Conservation (phyloP, 2,797 vertebrate genomes). For the Myotis pilosus region DNA sequence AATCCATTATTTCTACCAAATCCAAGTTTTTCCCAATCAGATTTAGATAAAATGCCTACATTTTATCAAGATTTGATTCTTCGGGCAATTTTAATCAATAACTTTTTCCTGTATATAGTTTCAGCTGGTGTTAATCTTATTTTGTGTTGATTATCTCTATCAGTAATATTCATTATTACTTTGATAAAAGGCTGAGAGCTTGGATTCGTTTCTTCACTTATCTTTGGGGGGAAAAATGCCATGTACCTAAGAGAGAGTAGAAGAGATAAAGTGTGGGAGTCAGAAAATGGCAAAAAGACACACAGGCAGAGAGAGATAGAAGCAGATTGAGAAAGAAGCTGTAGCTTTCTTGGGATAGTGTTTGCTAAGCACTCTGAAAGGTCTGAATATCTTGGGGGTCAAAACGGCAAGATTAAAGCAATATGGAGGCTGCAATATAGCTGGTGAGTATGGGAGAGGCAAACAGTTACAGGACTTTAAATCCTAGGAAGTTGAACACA, state of each 20-base stretch:
- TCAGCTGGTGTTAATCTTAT: neutral
- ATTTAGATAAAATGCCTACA: neutral
- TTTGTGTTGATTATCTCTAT: conserved; percentile 34
- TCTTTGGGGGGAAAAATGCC: neutral
- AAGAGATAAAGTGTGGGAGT: conserved; percentile 24
- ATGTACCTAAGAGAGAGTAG: conserved; percentile 1
- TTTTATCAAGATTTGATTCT: neutral
- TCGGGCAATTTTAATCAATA: neutral
- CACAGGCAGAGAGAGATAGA: neutral
- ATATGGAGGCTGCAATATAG: neutral
- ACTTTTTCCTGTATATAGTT: neutral
- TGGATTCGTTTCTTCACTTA: conserved; percentile 26
- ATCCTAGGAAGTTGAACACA: conserved; percentile 41
- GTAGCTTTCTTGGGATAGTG: neutral
- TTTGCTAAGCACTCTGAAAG: neutral
- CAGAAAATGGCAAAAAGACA: conserved; percentile 36
- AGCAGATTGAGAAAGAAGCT: neutral
- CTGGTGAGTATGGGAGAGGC: neutral
- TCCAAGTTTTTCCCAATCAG: neutral
- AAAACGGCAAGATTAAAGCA: conserved; percentile 21
- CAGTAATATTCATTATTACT: neutral
- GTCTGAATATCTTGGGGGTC: neutral
- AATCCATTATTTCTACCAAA: neutral
- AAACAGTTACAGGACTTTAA: conserved; percentile 20
- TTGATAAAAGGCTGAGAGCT: conserved; percentile 37